A percentile compares a stretch with the other conserved stretches of the same genome.
Conservation (phyloP, 2,113 vertebrate genomes). For the Stegastes partitus region DNA sequence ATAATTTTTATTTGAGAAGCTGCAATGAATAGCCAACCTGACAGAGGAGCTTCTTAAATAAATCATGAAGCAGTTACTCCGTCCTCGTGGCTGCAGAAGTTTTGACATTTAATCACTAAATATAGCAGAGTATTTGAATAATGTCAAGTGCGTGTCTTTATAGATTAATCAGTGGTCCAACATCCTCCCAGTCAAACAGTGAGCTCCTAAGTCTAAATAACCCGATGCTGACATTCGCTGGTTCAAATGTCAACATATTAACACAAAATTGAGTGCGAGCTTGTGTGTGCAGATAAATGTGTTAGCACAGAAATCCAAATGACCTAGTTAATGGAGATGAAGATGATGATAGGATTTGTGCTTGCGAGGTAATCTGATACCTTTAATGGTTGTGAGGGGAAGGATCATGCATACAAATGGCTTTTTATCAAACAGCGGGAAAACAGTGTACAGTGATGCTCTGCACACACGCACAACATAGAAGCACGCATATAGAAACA, state of each 20-base stretch:
- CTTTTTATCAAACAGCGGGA: conserved; percentile 52
- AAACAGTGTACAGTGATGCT: conserved; percentile 18
- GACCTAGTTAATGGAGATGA: conserved; percentile 71
- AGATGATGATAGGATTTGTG: conserved; percentile 68
- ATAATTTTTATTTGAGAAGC: conserved; percentile 23
- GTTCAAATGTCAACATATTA: conserved; percentile 74
- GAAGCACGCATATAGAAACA: background rate
- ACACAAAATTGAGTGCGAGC: conserved; percentile 25
- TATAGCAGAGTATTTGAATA: conserved; percentile 53
- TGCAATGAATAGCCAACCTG: conserved; percentile 35
- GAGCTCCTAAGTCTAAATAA: conserved; percentile 37
- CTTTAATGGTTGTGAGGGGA: conserved; percentile 56
- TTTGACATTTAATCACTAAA: conserved; percentile 76
- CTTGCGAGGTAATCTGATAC: conserved; percentile 66
- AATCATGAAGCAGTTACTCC: conserved; percentile 49
- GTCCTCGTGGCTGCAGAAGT: conserved; percentile 14
- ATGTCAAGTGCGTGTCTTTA: conserved; percentile 64
- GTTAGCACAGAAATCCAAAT: conserved; percentile 55
- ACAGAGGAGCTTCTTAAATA: conserved; percentile 43
- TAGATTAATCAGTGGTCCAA: conserved; percentile 46
- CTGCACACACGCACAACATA: background rate
- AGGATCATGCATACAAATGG: conserved; percentile 67
- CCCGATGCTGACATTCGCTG: conserved; percentile 10
- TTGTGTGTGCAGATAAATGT: conserved; percentile 10
- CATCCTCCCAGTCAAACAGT: conserved; percentile 24